A percentile compares a stretch with the other conserved stretches of the same genome.
Conservation (phyloP, 2,113 vertebrate species). For the Fulica atra region DNA sequence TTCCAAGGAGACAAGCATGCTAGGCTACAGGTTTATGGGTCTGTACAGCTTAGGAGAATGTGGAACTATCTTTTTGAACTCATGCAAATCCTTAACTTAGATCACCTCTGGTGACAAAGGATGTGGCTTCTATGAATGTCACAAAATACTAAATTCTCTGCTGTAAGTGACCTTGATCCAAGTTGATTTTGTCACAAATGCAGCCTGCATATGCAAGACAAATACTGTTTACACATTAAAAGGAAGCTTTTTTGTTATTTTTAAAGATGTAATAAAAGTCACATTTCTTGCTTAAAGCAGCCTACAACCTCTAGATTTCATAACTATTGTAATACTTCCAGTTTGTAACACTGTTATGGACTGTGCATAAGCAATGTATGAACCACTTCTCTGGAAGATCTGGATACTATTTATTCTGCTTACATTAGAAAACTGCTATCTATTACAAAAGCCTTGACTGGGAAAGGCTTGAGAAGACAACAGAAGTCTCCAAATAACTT, state of each 20-base stretch:
- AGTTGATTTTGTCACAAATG: not conserved
- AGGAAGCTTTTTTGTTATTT: not conserved
- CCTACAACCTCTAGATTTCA: not conserved
- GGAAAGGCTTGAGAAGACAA: not conserved
- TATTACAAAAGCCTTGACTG: not conserved
- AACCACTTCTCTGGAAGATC: not conserved
- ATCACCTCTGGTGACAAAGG: not conserved
- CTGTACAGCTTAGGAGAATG: not conserved
- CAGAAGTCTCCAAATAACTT: not conserved
- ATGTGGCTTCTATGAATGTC: not conserved
- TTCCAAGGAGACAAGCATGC: not conserved
- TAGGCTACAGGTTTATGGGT: not conserved
- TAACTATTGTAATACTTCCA: not conserved
- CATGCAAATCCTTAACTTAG: not conserved
- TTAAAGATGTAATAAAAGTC: not conserved
- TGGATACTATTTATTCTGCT: not conserved
- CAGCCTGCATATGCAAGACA: not conserved
- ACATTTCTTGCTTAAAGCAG: not conserved
- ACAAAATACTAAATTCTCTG: not conserved
- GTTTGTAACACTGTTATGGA: not conserved
- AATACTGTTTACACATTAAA: not conserved
- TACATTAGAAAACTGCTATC: not conserved
- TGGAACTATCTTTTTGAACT: not conserved
- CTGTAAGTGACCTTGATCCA: not conserved
- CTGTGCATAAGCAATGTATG: not conserved